Base-by-base conservation (phyloP, 2,113 vertebrate species). In the Xenopus borealis region DNA sequence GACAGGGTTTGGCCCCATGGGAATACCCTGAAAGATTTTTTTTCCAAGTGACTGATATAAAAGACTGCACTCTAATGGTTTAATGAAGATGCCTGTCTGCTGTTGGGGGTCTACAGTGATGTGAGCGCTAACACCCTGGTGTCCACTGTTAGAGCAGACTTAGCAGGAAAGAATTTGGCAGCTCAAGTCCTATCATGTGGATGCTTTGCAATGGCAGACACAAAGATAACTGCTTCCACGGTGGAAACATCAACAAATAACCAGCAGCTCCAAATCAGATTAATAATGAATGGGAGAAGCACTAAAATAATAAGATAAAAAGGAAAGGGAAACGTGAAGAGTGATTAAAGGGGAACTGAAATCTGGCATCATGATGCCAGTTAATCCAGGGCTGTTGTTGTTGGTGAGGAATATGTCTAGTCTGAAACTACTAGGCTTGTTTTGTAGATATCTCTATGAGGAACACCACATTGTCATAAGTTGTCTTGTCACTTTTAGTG, bases 51-150 rank as follows among this genome's bases (percentile, higher is more conserved):
- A 82, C 9, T 79, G 30, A 65, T 67, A 80, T 44, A 83, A 83
- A 33, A 81, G 81, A 85, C 85, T 84, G 81, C 81, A 76, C 83
- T 84, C 84, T 89, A 87, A 89, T 89, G 84, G 83, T 81, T 86
- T 85, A 81, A 81, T 83, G 81, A 80, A 82, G 82, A 82, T 84
- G 81, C 73, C 73, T 71, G 79, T 83, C 81, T 85, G 82, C 81
- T 85, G 80, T 83, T 86, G 78, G 0, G 0, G 62, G 79, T 82
- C 81, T 79, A 74, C 64, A 57, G 78, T 81, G 79, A 82, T 79
- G 57, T 16, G 77, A 80, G 69, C 82, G 83, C 83, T 85, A 81
- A 70, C 72, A 67, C 66, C 78, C 75, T 62, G 64, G 80, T 47
- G 72, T 81, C 76, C 79, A 46, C 53, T 63, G 64, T 69, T 20